A percentile compares a stretch with the other conserved stretches of the same genome.
phyloP scores from a whole-genome alignment of 2,113 vertebrate species.

The Reinhardtius hippoglossoides region DNA sequence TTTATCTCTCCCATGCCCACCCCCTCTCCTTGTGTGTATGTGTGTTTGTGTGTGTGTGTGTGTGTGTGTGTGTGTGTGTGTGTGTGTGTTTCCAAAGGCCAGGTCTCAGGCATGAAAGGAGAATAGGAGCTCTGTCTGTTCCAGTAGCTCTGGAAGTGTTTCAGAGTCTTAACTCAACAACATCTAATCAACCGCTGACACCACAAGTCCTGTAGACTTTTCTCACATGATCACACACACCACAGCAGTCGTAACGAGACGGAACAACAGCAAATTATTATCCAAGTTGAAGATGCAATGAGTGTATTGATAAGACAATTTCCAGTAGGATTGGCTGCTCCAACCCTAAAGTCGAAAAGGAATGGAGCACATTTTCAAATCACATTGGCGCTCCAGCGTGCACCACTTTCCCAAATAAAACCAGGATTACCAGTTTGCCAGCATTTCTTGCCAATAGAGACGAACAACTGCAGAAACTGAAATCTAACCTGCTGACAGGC shows the following conservation, averaged over 20 bases:
- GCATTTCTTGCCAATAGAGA: slow-evolving; percentile 45
- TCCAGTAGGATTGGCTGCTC: background rate
- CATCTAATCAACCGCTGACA: slow-evolving; percentile 33
- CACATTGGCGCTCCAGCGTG: background rate
- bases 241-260: background rate
- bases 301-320: slow-evolving; percentile 25
- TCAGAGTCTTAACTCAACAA: slow-evolving; percentile 38
- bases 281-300: slow-evolving; percentile 32
- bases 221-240: slow-evolving; percentile 20
- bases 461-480: slow-evolving; percentile 29
- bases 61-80: slow-evolving; percentile 4
- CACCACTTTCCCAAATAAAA: slow-evolving; percentile 47
- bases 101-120: slow-evolving; percentile 43
- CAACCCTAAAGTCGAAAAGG: background rate
- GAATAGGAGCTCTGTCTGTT: slow-evolving; percentile 50
- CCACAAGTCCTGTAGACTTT: slow-evolving; percentile 19
- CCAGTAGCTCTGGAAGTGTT: slow-evolving; percentile 45
- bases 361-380: slow-evolving; percentile 11
- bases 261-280: slow-evolving; percentile 20
- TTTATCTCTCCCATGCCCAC: slow-evolving; percentile 37
- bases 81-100: slow-evolving; percentile 36
- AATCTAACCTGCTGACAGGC: slow-evolving; percentile 38
- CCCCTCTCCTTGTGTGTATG: slow-evolving; percentile 46
- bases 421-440: slow-evolving; percentile 69
- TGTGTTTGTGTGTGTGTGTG: slow-evolving; percentile 16